Evolutionary conservation across 1,140 invertebrate genomes (phyloP), one percentile per base, ranked within the genome.

Genomic region (Drosophila auraria): DNA sequence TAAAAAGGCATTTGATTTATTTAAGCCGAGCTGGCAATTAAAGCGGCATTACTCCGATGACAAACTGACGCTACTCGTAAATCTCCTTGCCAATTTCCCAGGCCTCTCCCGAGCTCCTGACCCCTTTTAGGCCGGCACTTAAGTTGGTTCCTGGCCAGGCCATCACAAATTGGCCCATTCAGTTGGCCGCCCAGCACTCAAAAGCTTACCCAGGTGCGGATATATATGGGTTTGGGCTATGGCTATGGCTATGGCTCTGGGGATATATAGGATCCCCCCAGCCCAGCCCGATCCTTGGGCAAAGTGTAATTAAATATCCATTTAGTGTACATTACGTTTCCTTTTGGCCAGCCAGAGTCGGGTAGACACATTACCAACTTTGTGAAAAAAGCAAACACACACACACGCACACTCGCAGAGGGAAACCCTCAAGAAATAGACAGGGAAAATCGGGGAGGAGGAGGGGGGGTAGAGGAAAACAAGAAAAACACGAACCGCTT

Each of bases 241-340:
- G 33, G 27, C 27, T 27, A 6, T 27, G 27, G 49, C 25, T 14
- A 25, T 27, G 49, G 27, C 51, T 30, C 25, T 54, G 40, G 25
- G 53, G 27, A 40, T 59, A 49, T 38, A 27, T 53, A 54, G 36
- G 56, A 47, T 33, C 30, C 27, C 33, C 74, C 57, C 44, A 25
- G 36, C 8, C 49, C 40, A 4, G 6, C 61, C 12, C 15, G 63
- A 33, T 71, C 64, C 63, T 71, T 60, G 47, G 71, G 63, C 62
- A 84, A 89, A 89, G 84, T 89, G 81, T 87, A 87, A 87, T 87
- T 87, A 87, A 87, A 87, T 87, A 87, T 89, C 84, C 84, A 87
- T 87, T 87, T 87, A 89, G 84, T 87, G 81, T 87, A 84, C 84
- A 89, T 87, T 89, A 89, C 78, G 78, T 83, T 87, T 87, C 80